These are phyloP conservation scores for Acropternis orthonyx DNA, from an alignment of 2,797 vertebrate species.

Conservation along the genomic window DNA sequence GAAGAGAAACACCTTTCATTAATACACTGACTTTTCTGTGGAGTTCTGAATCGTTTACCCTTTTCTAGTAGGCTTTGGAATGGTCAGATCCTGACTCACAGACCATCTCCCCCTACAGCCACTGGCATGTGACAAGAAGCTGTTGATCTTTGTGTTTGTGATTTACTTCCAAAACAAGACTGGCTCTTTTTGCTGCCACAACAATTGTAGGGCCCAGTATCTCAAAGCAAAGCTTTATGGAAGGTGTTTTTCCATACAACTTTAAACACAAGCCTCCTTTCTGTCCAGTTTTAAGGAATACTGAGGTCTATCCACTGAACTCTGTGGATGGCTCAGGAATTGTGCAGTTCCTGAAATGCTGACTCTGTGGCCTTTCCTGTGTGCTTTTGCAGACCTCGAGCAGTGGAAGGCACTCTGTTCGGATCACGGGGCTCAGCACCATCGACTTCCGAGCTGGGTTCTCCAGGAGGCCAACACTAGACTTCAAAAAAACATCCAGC, in stretches of 20 bases:
- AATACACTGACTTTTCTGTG: not conserved
- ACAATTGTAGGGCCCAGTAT: not conserved
- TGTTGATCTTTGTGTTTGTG: not conserved
- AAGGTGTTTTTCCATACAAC: rapidly evolving
- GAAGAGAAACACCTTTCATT: not conserved
- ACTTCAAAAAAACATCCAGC: conserved; percentile 90
- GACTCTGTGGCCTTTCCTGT: not conserved
- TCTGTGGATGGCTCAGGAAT: not conserved
- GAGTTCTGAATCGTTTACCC: not conserved
- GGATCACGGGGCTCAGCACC: conserved; percentile 94
- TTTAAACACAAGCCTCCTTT: not conserved
- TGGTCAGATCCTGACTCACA: not conserved
- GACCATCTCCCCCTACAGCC: not conserved
- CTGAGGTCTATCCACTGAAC: not conserved
- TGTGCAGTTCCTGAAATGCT: not conserved
- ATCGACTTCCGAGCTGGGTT: conserved; percentile 96
- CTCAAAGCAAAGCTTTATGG: not conserved
- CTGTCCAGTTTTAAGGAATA: not conserved
- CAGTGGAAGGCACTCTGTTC: conserved; percentile 91
- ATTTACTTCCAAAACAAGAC: not conserved
- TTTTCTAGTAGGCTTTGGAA: not conserved
- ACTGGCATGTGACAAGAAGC: not conserved
- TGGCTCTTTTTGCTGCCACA: not conserved
- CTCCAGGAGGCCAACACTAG: conserved; percentile 88
- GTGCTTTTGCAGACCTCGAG: conserved; percentile 85